A percentile compares a stretch with the other conserved stretches of the same genome.
These are phyloP conservation scores for Nesidiocoris tenuis DNA, from an alignment of 2,888 invertebrate genomes.

Conservation along the genomic window DNA sequence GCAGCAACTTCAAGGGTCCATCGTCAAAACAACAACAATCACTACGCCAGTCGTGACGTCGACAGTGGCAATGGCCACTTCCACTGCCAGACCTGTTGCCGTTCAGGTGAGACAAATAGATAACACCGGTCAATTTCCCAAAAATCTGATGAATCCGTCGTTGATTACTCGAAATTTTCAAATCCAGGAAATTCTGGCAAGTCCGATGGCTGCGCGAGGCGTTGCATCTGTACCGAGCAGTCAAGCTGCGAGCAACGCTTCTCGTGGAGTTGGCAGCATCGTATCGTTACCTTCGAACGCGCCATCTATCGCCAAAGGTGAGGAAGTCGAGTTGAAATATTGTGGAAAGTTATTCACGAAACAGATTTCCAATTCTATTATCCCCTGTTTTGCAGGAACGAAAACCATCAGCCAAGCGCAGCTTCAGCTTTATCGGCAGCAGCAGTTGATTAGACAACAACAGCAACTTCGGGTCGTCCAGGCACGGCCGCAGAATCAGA, in stretches of 20 bases:
- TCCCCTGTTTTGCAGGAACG: constrained; percentile 53
- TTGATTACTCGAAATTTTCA: too few species aligned
- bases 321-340: background rate
- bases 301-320: constrained; percentile 38
- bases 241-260: constrained; percentile 21
- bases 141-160: too few species aligned
- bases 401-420: constrained; percentile 61
- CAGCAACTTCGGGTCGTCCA: constrained; percentile 46
- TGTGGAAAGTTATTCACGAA: background rate
- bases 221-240: constrained; percentile 42
- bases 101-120: constrained; percentile 34
- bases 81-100: constrained; percentile 42
- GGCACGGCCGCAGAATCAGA: constrained; percentile 44
- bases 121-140: too few species aligned
- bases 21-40: constrained; percentile 21
- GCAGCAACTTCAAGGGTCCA: constrained; percentile 42
- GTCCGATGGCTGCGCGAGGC: constrained; percentile 47
- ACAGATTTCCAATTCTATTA: background rate
- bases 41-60: constrained; percentile 50
- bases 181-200: constrained; percentile 50
- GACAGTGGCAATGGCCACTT: constrained; percentile 48
- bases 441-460: constrained; percentile 52
- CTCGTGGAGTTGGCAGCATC: constrained; percentile 40
- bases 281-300: constrained; percentile 40
- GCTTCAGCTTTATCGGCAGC: constrained; percentile 66